These are phyloP conservation scores for Scylla paramamosain DNA, from an alignment of 1,140 invertebrate species.

Conservation along the genomic window DNA sequence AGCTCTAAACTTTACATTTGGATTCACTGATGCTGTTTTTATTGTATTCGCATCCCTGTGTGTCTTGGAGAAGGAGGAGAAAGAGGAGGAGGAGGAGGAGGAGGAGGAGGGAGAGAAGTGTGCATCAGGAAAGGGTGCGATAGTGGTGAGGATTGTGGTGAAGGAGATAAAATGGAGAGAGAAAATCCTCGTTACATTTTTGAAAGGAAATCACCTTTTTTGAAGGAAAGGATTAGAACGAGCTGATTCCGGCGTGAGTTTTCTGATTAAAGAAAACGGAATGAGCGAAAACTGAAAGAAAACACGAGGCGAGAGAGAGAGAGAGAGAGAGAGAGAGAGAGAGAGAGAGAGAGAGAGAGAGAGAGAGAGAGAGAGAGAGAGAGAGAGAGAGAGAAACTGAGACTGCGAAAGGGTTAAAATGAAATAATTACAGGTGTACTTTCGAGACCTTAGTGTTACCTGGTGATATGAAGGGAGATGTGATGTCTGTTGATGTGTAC, in stretches of 20 bases:
- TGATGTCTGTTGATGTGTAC: no score
- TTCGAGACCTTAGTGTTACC: background rate
- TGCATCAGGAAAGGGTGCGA: background rate
- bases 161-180: background rate
- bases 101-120: background rate
- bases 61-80: background rate
- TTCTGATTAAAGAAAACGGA: background rate
- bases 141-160: background rate
- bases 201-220: background rate
- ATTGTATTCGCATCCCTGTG: background rate
- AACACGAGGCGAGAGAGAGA: background rate
- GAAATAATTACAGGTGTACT: background rate
- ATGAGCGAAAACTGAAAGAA: background rate
- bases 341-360: slow-evolving; percentile 51
- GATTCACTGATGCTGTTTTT: background rate
- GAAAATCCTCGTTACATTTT: background rate
- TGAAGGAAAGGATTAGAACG: background rate
- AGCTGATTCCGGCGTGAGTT: background rate
- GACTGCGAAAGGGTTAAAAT: no score
- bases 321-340: slow-evolving; percentile 34
- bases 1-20: background rate
- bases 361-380: slow-evolving; percentile 36
- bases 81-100: background rate
- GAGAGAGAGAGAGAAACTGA: background rate
- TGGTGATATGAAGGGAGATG: background rate